Conservation (phyloP, 2,113 vertebrate species). For the Columba livia region DNA sequence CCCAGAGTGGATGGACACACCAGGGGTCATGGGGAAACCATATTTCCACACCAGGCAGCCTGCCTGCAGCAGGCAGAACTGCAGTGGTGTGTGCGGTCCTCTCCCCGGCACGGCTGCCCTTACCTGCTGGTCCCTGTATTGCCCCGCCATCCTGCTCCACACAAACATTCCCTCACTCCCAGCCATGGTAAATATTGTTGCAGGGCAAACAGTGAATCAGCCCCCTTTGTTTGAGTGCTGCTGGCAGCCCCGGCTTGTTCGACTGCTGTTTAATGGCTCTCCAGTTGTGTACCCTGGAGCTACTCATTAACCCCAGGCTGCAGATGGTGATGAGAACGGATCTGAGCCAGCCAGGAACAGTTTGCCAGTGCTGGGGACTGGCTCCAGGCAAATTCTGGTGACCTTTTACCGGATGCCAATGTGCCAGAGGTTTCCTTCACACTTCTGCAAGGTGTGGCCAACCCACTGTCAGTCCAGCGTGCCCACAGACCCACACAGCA, state of each 20-base stretch:
- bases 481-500: neutral
- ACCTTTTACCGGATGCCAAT: slow-evolving; percentile 33
- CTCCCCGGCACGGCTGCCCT: neutral
- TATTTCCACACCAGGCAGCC: neutral
- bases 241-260: slow-evolving; percentile 60
- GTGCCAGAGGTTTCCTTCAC: slow-evolving; percentile 21
- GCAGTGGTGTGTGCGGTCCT: rapidly evolving
- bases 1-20: neutral
- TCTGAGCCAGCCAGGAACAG: neutral
- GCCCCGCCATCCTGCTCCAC: neutral
- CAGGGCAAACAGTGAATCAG: slow-evolving; percentile 73
- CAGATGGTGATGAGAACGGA: slow-evolving; percentile 62
- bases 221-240: slow-evolving; percentile 56
- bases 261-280: slow-evolving; percentile 73
- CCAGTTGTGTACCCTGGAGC: slow-evolving; percentile 68
- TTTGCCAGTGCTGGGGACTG: neutral
- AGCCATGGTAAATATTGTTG: slow-evolving; percentile 63
- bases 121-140: neutral
- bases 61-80: neutral
- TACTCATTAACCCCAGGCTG: slow-evolving; percentile 70
- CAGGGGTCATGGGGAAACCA: rapidly evolving
- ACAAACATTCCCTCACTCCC: slow-evolving; percentile 65
- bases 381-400: slow-evolving; percentile 19
- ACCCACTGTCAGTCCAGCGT: neutral
- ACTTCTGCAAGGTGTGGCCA: neutral